phyloP scores from a whole-genome alignment of 2,888 invertebrate species.

The Harpalus rubripes region DNA sequence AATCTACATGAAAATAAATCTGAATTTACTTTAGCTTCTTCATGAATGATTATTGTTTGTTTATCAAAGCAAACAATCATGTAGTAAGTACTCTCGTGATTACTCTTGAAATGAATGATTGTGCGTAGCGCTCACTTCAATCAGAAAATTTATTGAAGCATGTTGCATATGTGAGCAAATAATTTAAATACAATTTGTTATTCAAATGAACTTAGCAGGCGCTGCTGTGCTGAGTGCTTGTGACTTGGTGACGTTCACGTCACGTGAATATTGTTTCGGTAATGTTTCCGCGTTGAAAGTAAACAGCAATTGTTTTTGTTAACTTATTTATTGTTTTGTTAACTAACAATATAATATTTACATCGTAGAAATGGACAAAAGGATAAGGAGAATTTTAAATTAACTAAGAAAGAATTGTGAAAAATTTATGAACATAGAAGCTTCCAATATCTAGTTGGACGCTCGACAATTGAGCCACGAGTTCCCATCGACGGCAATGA shows the following conservation, averaged over 20 bases:
- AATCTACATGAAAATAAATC: no score
- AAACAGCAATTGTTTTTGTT: slow-evolving; percentile 11
- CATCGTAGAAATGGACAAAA: no score
- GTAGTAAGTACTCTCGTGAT: not conserved
- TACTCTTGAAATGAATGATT: slow-evolving; percentile 31
- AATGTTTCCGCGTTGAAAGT: not conserved
- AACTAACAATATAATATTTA: not conserved
- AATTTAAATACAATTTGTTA: slow-evolving; percentile 48
- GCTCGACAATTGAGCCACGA: no score
- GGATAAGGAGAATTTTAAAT: no score
- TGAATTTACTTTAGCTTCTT: no score
- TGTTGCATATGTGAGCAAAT: slow-evolving; percentile 34
- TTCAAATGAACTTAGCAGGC: slow-evolving; percentile 42
- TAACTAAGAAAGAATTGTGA: no score
- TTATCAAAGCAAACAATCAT: not conserved
- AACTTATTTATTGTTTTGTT: not conserved
- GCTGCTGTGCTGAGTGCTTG: not conserved
- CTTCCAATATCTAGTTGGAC: no score
- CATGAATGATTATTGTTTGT: not conserved
- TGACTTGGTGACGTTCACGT: slow-evolving; percentile 14
- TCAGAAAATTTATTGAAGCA: slow-evolving; percentile 36
- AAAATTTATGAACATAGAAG: no score
- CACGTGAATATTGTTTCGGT: slow-evolving; percentile 23
- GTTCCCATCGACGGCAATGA: no score
- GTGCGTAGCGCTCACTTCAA: slow-evolving; percentile 4